Evolutionary conservation across 2,113 vertebrate genomes (phyloP).

Genomic region (Trematomus loennbergii): DNA sequence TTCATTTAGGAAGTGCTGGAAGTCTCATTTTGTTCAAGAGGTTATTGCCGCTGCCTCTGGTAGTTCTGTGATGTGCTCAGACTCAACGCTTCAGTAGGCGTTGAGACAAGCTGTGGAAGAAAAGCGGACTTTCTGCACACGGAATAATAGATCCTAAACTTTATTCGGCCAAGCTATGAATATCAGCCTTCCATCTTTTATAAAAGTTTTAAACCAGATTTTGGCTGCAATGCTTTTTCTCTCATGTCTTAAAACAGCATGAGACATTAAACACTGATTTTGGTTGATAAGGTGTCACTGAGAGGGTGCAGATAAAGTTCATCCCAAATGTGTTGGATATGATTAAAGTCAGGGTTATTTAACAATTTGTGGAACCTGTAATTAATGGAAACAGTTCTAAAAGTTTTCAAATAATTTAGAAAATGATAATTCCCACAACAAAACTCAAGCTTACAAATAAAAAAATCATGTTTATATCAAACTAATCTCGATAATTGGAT

Average conservation of each 20-base stretch:
- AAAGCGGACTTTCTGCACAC: neutral
- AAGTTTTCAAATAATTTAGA: neutral
- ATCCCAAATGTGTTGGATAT: too few relatives aligned
- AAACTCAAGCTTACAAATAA: too few relatives aligned
- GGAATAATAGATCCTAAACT: neutral
- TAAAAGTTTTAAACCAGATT: neutral
- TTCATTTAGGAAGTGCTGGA: constrained; percentile 48
- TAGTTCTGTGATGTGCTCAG: neutral
- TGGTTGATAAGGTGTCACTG: neutral
- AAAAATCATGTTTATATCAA: too few relatives aligned
- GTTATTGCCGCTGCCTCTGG: neutral
- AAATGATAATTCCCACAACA: neutral
- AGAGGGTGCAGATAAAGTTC: neutral
- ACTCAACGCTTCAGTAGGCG: neutral
- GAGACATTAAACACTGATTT: neutral
- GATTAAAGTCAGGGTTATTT: too few relatives aligned
- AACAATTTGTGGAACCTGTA: neutral
- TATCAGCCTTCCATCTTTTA: neutral
- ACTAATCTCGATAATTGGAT: too few relatives aligned
- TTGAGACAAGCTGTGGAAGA: neutral
- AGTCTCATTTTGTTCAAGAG: constrained; percentile 40
- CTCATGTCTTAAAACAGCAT: neutral
- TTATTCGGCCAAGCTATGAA: neutral
- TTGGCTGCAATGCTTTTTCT: neutral
- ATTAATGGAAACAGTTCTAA: neutral